These are phyloP conservation scores for Scaptomyza hsui DNA, from an alignment of 1,140 invertebrate species.

Conservation along the genomic window DNA sequence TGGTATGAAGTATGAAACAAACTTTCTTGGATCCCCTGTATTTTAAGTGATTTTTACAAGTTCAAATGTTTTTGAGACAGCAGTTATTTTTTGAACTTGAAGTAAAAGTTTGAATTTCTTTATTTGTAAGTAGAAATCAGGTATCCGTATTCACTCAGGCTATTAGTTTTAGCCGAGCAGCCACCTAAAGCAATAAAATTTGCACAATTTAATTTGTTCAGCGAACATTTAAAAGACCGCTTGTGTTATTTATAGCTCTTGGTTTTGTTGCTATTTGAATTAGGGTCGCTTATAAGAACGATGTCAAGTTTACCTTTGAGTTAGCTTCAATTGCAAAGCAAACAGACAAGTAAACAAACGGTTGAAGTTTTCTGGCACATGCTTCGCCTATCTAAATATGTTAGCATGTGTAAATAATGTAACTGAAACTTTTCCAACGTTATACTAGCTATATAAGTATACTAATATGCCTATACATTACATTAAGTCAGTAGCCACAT, in stretches of 20 bases:
- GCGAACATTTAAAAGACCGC: neutral
- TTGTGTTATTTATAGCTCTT: constrained; percentile 26
- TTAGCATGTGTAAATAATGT: constrained; percentile 63
- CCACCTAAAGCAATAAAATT: constrained; percentile 24
- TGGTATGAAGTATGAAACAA: neutral
- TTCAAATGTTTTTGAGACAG: neutral
- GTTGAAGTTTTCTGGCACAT: constrained; percentile 12
- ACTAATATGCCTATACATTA: constrained; percentile 12
- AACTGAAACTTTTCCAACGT: constrained; percentile 42
- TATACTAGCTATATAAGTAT: neutral
- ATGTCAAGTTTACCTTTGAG: constrained; percentile 28
- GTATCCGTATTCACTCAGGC: too few relatives aligned
- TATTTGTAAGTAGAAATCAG: neutral
- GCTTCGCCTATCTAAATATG: neutral
- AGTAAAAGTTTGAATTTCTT: neutral
- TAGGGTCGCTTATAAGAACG: neutral
- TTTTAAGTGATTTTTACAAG: neutral
- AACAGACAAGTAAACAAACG: constrained; percentile 21
- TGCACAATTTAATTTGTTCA: constrained; percentile 14
- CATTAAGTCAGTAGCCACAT: constrained; percentile 4
- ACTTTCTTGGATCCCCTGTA: neutral
- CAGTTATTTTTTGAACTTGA: neutral
- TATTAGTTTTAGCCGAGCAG: neutral
- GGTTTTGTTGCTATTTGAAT: constrained; percentile 21
- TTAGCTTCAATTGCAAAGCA: constrained; percentile 28